phyloP scores from a whole-genome alignment of 2,888 invertebrate genomes.

The Amphiduros pacificus region DNA sequence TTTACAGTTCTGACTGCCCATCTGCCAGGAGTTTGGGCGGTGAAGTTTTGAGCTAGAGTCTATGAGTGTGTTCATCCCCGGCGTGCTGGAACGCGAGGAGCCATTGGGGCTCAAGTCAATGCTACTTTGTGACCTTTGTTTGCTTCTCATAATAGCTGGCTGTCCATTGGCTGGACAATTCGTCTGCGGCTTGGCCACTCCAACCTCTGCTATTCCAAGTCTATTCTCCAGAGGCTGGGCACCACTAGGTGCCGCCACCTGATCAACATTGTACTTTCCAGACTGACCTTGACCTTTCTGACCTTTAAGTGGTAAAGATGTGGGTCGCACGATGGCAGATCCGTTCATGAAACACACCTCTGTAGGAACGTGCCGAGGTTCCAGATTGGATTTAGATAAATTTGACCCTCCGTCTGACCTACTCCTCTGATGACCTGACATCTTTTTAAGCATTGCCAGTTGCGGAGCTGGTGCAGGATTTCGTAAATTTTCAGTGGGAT shows the following conservation, averaged over 20 bases:
- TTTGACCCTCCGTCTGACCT: neutral
- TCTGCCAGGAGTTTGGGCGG: slow-evolving; percentile 5
- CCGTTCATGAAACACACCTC: slow-evolving; percentile 47
- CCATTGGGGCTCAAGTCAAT: slow-evolving; percentile 7
- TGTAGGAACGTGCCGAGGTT: slow-evolving; percentile 32
- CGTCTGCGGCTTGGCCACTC: slow-evolving; percentile 33
- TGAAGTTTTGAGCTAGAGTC: neutral
- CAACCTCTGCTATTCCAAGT: slow-evolving; percentile 37
- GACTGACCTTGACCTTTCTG: slow-evolving; percentile 29
- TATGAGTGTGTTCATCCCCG: neutral
- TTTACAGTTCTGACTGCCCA: slow-evolving; percentile 10
- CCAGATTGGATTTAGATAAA: slow-evolving; percentile 13
- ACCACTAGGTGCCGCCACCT: neutral
- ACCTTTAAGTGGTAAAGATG: slow-evolving; percentile 13
- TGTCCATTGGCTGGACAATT: slow-evolving; percentile 11
- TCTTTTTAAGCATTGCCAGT: slow-evolving; percentile 6
- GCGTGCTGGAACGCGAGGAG: too few relatives aligned
- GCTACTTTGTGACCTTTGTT: slow-evolving; percentile 6
- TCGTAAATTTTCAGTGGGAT: slow-evolving; percentile 8
- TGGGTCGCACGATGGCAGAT: slow-evolving; percentile 29
- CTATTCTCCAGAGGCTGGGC: slow-evolving; percentile 23
- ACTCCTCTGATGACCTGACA: neutral
- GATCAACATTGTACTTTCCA: neutral
- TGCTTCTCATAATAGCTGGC: slow-evolving; percentile 27
- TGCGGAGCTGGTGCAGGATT: slow-evolving; percentile 2